Evolutionary conservation across 2,113 vertebrate species (phyloP).

Genomic region (Coptodon rendalli): DNA sequence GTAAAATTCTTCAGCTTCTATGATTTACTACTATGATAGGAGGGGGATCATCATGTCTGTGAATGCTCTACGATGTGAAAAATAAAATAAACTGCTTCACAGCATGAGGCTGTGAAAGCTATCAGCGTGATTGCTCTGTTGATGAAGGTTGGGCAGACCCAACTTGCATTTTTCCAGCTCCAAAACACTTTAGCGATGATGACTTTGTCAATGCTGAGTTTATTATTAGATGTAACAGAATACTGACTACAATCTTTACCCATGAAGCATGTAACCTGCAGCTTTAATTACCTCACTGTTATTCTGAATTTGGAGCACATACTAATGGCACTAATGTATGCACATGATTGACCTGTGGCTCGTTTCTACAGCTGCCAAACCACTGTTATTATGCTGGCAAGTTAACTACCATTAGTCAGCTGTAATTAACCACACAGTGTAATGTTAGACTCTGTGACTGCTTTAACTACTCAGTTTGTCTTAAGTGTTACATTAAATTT

Average conservation of each 20-base stretch:
- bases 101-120: neutral
- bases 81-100: neutral
- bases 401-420: neutral
- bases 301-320: neutral
- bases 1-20: fast-evolving
- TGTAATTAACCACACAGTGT: neutral
- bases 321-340: neutral
- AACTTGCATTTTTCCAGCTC: neutral
- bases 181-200: neutral
- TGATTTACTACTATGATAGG: neutral
- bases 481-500: neutral
- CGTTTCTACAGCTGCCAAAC: neutral
- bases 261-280: neutral
- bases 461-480: neutral
- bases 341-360: neutral
- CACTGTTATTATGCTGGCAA: neutral
- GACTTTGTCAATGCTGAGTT: neutral
- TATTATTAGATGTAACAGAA: neutral
- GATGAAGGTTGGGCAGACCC: neutral
- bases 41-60: neutral
- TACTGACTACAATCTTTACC: neutral
- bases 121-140: neutral
- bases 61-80: neutral
- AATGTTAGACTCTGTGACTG: neutral
- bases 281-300: neutral